A percentile compares a stretch with the other conserved stretches of the same genome.
These are phyloP conservation scores for Brachionus rotundiformis DNA, from an alignment of 1,140 invertebrate genomes.

Conservation along the genomic window DNA sequence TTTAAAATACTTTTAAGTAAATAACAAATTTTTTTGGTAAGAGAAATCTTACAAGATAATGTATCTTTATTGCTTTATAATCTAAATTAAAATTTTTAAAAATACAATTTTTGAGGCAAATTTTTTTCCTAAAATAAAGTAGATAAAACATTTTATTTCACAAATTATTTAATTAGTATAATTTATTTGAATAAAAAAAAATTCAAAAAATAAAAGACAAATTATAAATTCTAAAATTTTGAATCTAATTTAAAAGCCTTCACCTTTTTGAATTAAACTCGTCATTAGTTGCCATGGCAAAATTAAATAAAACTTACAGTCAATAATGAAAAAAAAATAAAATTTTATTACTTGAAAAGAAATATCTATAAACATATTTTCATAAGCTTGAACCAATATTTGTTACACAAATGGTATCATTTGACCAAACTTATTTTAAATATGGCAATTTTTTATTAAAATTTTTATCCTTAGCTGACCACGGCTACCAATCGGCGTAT, in stretches of 20 bases:
- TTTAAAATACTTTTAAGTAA: too few relatives aligned
- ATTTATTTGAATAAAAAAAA: neutral
- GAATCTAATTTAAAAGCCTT: neutral
- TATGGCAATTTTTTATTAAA: neutral
- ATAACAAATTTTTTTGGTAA: too few relatives aligned
- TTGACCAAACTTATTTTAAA: neutral
- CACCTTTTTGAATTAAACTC: neutral
- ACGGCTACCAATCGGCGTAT: conserved; percentile 30
- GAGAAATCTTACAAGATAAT: too few relatives aligned
- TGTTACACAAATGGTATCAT: neutral
- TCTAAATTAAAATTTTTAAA: too few relatives aligned
- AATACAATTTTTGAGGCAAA: too few relatives aligned
- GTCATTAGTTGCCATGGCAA: neutral
- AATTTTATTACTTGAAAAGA: conserved; percentile 4
- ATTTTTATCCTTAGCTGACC: neutral
- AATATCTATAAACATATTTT: neutral
- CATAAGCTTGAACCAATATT: neutral
- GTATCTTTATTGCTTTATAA: too few relatives aligned
- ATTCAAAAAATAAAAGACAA: neutral
- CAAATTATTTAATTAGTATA: neutral
- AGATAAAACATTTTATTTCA: neutral
- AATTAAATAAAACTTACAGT: neutral
- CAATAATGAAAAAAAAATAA: neutral
- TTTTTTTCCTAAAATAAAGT: too few relatives aligned
- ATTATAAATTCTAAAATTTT: conserved; percentile 1